A percentile compares a stretch with the other conserved stretches of the same genome.
Evolutionary conservation across 2,888 invertebrate species (phyloP).

Genomic region (Hyles lineata): DNA sequence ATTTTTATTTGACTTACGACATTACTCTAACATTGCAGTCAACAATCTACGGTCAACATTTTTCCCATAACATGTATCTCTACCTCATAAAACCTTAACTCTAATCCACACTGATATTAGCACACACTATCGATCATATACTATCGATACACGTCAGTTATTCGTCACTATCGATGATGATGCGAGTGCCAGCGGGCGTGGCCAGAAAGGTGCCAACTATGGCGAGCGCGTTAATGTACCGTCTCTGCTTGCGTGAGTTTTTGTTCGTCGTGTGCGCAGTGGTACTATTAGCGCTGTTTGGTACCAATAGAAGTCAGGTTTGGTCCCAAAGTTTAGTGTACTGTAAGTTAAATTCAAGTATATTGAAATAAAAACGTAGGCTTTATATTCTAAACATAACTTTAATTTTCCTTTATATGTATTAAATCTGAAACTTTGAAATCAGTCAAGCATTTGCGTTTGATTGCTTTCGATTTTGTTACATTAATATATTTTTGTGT

Average conservation of each 20-base stretch:
- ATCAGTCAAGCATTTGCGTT: too few species aligned
- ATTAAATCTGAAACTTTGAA: too few species aligned
- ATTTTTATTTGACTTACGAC: too few species aligned
- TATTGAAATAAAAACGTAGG: too few species aligned
- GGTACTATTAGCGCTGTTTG: slow-evolving; percentile 66
- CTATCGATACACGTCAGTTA: slow-evolving; percentile 38
- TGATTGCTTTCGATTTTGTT: too few species aligned
- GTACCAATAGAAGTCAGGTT: slow-evolving; percentile 63
- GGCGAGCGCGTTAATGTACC: slow-evolving; percentile 83
- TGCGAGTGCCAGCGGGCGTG: slow-evolving; percentile 72
- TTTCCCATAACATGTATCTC: too few species aligned
- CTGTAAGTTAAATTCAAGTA: too few species aligned
- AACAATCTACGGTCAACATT: too few species aligned
- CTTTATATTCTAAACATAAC: too few species aligned
- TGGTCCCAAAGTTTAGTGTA: slow-evolving; percentile 13
- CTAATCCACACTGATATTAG: background rate
- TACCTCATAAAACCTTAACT: background rate
- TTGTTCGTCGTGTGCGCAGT: slow-evolving; percentile 68
- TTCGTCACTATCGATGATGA: slow-evolving; percentile 68
- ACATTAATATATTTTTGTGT: too few species aligned
- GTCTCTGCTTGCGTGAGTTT: slow-evolving; percentile 68
- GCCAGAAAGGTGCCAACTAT: slow-evolving; percentile 79
- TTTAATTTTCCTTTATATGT: too few species aligned
- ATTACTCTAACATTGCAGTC: too few species aligned
- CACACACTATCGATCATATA: slow-evolving; percentile 10